Evolutionary conservation across 2,888 invertebrate genomes (phyloP), one percentile per base, ranked within the genome.

Genomic region (Gymnosoma rotundatum): DNA sequence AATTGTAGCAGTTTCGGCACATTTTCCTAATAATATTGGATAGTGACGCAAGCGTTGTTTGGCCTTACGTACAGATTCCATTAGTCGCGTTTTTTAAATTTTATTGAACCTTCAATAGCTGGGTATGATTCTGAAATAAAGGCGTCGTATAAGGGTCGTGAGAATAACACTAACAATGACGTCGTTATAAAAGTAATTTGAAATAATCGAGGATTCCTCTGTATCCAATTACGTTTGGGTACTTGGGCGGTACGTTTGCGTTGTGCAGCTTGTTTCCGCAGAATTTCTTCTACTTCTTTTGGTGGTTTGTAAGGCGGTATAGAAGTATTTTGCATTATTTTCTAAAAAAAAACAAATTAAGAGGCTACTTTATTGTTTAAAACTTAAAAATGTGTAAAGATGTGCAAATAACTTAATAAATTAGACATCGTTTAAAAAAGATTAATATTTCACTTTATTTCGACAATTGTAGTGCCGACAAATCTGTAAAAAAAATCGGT

Each of bases 21-120:
- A 97, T 91, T 95, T 95, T 0, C 94, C 94, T 84, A 97, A 93
- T 63, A 97, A 89, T 64, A 94, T 87, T 0, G 97, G 97, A 92
- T 96, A 97, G 87, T 95, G 95, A 70, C 94, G 94, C 73, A 97
- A 93, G 87, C 97, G 93, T 78, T 94, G 93, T 89, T 94, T 95
- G 0, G 97, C 97, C 91, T 94, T 95, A 78, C 93, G 93, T n/a
- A 97, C 96, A 32, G 96, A 94, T 92, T 97, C 97, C 97, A 97
- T 97, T 88, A 75, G 75, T 56, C 50, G 61, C 61, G 56, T 16
- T 21, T 70, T 67, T 80, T 66, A 36, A 74, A 89, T 60, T 63
- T 78, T 1, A 83, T 18, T 0, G 63, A 18, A 42, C 75, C 60
- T 5, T 54, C 64, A 52, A 70, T 9, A 18, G 87, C 42, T 90